Evolutionary conservation across 2,113 vertebrate species (phyloP).

Genomic region (Lates calcarifer): DNA sequence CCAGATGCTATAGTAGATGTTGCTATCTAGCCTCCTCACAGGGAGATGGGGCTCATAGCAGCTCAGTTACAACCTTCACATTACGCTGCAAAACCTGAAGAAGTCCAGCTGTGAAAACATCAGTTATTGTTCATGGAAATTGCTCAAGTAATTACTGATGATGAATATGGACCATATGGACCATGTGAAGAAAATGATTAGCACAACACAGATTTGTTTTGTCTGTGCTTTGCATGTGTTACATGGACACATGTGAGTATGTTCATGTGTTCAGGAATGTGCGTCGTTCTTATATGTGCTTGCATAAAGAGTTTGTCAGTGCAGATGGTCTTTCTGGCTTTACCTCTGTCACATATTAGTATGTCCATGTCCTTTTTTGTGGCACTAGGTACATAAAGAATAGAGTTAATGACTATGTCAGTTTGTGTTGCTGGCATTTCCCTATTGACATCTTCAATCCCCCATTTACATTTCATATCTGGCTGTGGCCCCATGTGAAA

Average conservation of each 20-base stretch:
- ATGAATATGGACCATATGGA: conserved; percentile 37
- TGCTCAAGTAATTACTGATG: conserved; percentile 2
- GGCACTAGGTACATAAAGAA: conserved; percentile 26
- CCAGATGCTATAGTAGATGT: conserved; percentile 33
- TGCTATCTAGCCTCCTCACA: neutral
- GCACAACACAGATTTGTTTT: conserved; percentile 4
- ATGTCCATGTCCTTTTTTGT: neutral
- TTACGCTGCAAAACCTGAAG: neutral
- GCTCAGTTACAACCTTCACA: neutral
- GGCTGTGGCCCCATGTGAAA: conserved; percentile 69
- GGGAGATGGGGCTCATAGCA: conserved; percentile 1
- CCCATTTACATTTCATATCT: conserved; percentile 79
- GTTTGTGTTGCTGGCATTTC: conserved; percentile 69
- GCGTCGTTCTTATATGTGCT: neutral
- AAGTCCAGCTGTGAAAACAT: conserved; percentile 22
- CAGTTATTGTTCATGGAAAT: conserved; percentile 15
- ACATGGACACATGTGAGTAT: neutral
- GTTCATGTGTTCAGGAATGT: neutral
- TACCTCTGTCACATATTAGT: conserved; percentile 12
- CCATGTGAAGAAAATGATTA: conserved; percentile 15
- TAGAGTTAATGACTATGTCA: conserved; percentile 74
- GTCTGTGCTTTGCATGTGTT: neutral
- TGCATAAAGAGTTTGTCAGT: neutral
- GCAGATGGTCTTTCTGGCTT: neutral
- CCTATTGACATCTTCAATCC: conserved; percentile 71